Evolutionary conservation across 2,113 vertebrate genomes (phyloP), one percentile per base, ranked within the genome.

Genomic region (Antigone vipio): DNA sequence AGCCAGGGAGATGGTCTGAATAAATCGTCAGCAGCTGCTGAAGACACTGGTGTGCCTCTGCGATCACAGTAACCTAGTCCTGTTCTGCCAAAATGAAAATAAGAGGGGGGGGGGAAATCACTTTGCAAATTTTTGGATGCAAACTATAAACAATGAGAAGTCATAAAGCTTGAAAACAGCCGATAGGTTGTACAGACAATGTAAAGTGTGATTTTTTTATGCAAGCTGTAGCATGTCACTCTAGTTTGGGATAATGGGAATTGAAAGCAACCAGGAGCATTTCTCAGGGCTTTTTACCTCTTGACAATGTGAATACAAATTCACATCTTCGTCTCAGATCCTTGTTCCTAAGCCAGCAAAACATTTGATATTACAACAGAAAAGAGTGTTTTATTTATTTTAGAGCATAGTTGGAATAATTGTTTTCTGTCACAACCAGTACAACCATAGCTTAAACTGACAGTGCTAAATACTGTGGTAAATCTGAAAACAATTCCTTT

Each of bases 401-500:
- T 60, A 66, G 75, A 62, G 19, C 30, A 64, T 0, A 0, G 40
- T 34, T 94, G 66, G 84, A 75, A 64, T 63, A n/a, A 35, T 77
- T 84, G 75, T 81, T 83, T 82, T 44, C 62, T 71, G 13, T 60
- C 84, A 62, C 23, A 76, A 69, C 15, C 40, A 29, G 34, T 66
- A 29, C 40, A 66, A 29, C 29, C 14, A 3, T 92, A 92, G 82
- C 66, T 94, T 88, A 88, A 92, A 64, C 34, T 73, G 92, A 75
- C 77, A 96, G 20, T 67, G 60, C 40, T 89, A 94, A 95, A 84
- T 92, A 81, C 64, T 10, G 0, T 87, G 85, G 53, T 85, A 93
- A 95, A 88, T 59, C 62, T 53, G 74, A 62, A 89, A 94, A 85
- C 53, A 92, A 52, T 79, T 88, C 77, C 71, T 93, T 69, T 92